Conservation (phyloP, 2,797 vertebrate genomes). For the Myotis pilosus region DNA sequence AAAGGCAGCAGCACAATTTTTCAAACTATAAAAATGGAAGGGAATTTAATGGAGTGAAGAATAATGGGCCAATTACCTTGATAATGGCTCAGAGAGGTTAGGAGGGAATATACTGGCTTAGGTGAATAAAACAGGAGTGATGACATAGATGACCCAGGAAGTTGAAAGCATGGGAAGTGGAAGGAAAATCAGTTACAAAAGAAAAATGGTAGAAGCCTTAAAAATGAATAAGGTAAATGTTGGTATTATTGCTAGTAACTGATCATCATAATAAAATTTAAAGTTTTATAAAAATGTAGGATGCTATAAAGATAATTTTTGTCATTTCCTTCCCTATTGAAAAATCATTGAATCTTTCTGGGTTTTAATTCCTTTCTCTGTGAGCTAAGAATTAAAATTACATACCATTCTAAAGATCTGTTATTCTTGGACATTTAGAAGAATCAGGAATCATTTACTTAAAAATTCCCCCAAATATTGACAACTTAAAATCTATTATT, state of each 20-base stretch:
- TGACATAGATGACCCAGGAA: not conserved
- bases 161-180: not conserved
- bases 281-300: not conserved
- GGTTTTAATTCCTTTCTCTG: slow-evolving; percentile 5
- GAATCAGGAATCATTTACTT: slow-evolving; percentile 8
- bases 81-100: not conserved
- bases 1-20: not conserved
- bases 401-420: not conserved
- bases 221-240: not conserved
- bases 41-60: not conserved
- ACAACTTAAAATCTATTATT: slow-evolving; percentile 13
- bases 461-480: slow-evolving; percentile 9
- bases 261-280: slow-evolving; percentile 18
- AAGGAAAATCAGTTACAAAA: not conserved
- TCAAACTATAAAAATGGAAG: not conserved
- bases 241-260: not conserved
- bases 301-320: slow-evolving; percentile 11
- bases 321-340: slow-evolving; percentile 26
- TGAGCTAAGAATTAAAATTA: not conserved
- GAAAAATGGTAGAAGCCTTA: not conserved
- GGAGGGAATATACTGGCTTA: not conserved
- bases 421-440: slow-evolving; percentile 22
- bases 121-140: not conserved
- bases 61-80: not conserved
- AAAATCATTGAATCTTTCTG: not conserved